These are phyloP conservation scores for Orgyia antiqua DNA, from an alignment of 2,888 invertebrate genomes.

Conservation along the genomic window DNA sequence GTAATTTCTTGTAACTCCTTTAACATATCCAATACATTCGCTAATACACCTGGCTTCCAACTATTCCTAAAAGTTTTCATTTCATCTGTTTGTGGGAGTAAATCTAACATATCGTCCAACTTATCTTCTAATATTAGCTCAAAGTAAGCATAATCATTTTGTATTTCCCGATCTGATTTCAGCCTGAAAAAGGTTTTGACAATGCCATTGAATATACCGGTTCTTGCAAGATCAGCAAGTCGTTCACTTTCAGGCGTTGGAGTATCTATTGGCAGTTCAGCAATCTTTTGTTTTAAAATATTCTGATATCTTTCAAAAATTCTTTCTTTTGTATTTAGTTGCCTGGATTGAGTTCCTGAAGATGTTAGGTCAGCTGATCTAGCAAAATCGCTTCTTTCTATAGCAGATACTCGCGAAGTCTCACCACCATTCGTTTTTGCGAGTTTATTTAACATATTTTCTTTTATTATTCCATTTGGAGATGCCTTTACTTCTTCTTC, in stretches of 20 bases:
- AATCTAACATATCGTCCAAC: constrained; percentile 41
- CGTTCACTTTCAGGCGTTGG: constrained; percentile 21
- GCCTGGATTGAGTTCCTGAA: background rate
- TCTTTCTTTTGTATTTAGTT: constrained; percentile 9
- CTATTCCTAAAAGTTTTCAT: constrained; percentile 22
- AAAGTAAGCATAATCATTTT: constrained; percentile 36
- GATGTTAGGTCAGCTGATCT: too few species aligned
- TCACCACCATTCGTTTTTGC: background rate
- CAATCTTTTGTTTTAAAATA: constrained; percentile 33
- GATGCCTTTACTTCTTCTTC: background rate
- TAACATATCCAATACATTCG: constrained; percentile 23
- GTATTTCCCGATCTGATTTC: constrained; percentile 33
- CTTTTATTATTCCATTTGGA: background rate
- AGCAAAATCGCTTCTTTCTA: too few species aligned
- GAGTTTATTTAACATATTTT: background rate
- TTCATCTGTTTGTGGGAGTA: constrained; percentile 38
- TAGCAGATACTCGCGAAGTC: too few species aligned
- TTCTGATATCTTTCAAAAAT: constrained; percentile 28
- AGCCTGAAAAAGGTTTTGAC: constrained; percentile 37
- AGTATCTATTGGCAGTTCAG: constrained; percentile 34
- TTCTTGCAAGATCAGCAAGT: constrained; percentile 30
- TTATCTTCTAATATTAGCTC: constrained; percentile 41
- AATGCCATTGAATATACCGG: constrained; percentile 36
- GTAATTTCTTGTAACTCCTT: constrained; percentile 22
- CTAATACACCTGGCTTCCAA: constrained; percentile 34